Percentiles rank a stretch among this genome's conserved stretches.
phyloP scores from a whole-genome alignment of 2,797 vertebrate species.

The Sebastes minor region DNA sequence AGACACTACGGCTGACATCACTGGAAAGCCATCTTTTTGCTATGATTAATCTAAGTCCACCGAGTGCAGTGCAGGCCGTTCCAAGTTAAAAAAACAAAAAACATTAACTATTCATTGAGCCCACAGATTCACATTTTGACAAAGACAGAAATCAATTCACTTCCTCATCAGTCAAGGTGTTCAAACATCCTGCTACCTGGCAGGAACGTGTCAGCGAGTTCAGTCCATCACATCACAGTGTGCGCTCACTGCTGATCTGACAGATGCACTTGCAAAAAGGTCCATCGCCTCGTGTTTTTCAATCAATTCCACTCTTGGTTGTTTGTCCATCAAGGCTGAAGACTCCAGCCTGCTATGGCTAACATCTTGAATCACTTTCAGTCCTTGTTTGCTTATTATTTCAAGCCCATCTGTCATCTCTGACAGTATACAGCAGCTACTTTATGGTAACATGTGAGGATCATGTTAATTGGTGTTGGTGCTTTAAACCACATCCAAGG shows the following conservation, averaged over 20 bases:
- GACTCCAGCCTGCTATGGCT: conserved; percentile 43
- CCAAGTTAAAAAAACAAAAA: conserved; percentile 29
- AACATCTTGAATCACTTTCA: conserved; percentile 52
- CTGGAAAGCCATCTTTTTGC: conserved; percentile 24
- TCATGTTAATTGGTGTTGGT: conserved; percentile 48
- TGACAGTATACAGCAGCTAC: conserved; percentile 51
- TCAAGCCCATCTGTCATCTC: conserved; percentile 52
- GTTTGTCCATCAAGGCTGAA: conserved; percentile 71
- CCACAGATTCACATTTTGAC: conserved; percentile 59
- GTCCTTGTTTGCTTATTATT: conserved; percentile 51
- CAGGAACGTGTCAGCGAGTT: conserved; percentile 63
- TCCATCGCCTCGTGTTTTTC: conserved; percentile 72
- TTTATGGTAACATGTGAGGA: conserved; percentile 28
- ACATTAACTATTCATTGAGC: conserved; percentile 58
- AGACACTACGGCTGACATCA: conserved; percentile 29
- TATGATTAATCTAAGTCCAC: conserved; percentile 48
- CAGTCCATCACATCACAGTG: conserved; percentile 74
- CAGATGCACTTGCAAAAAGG: conserved; percentile 72
- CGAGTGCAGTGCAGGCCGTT: not conserved
- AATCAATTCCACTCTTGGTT: conserved; percentile 67
- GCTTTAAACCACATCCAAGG: conserved; percentile 33
- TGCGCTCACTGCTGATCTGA: conserved; percentile 57
- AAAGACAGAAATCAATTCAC: conserved; percentile 69
- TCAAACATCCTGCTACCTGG: conserved; percentile 72
- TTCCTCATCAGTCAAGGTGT: conserved; percentile 68